A percentile compares a stretch with the other conserved stretches of the same genome.
phyloP scores from a whole-genome alignment of 2,113 vertebrate species.

The Paraplagusia blochii region DNA sequence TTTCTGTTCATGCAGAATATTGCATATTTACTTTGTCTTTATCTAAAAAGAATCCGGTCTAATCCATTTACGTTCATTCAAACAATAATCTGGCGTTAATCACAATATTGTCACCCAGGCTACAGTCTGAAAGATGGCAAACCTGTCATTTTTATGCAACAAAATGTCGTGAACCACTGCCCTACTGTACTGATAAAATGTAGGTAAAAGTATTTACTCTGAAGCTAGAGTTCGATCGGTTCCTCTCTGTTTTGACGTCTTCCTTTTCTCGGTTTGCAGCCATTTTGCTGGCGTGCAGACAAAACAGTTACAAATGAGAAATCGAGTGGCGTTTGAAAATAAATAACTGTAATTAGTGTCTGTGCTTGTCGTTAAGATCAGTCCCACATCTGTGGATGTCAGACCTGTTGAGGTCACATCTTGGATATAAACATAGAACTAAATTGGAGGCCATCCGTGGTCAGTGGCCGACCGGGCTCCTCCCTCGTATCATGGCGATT shows the following conservation, averaged over 20 bases:
- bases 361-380: constrained; percentile 1
- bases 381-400: not conserved
- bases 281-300: not conserved
- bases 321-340: not conserved
- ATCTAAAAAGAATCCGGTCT: too few relatives aligned
- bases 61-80: too few relatives aligned
- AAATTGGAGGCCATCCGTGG: constrained; percentile 20
- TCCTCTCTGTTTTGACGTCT: not conserved
- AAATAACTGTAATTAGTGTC: not conserved
- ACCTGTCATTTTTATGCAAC: too few relatives aligned
- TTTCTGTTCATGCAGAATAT: too few relatives aligned
- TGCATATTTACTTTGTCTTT: too few relatives aligned
- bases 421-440: constrained; percentile 15
- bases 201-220: too few relatives aligned
- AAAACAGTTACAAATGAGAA: not conserved
- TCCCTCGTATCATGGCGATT: constrained; percentile 29
- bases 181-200: too few relatives aligned
- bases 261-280: not conserved
- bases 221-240: not conserved
- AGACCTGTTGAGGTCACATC: constrained; percentile 13
- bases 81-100: too few relatives aligned
- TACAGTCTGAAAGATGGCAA: too few relatives aligned
- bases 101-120: too few relatives aligned
- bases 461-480: constrained; percentile 24
- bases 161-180: too few relatives aligned